phyloP scores from a whole-genome alignment of 2,888 invertebrate species.

The Drosophila melanosoma region DNA sequence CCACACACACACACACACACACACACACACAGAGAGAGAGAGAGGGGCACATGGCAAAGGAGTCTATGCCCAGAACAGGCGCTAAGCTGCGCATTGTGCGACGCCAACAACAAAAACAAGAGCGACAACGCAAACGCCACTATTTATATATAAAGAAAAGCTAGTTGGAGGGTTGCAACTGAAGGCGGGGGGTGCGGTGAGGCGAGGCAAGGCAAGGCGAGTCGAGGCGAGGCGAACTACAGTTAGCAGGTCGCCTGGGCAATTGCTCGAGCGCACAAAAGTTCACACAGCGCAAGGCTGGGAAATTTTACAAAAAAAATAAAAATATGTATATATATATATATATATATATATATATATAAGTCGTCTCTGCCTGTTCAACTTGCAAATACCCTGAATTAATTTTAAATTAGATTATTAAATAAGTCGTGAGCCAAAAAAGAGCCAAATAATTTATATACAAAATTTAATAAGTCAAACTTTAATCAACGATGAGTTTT shows the following conservation, averaged over 20 bases:
- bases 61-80: constrained; percentile 42
- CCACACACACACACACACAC: constrained; percentile 18
- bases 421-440: neutral
- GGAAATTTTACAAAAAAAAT: constrained; percentile 19
- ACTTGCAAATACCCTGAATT: constrained; percentile 5
- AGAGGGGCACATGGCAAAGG: constrained; percentile 1
- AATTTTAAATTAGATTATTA: neutral
- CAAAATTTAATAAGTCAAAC: neutral
- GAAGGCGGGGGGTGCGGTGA: neutral
- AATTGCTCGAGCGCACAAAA: constrained; percentile 61
- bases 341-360: neutral
- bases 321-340: neutral
- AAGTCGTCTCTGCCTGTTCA: neutral
- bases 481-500: neutral
- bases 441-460: neutral
- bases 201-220: too few relatives aligned
- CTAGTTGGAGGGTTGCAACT: constrained; percentile 39
- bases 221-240: constrained; percentile 27
- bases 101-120: constrained; percentile 31
- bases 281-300: constrained; percentile 52
- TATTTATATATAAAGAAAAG: constrained; percentile 78
- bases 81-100: constrained; percentile 73
- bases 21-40: neutral
- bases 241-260: constrained; percentile 51
- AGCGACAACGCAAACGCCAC: constrained; percentile 52